Conservation (phyloP, 1,140 invertebrate species). For the Calosoma granatense region DNA sequence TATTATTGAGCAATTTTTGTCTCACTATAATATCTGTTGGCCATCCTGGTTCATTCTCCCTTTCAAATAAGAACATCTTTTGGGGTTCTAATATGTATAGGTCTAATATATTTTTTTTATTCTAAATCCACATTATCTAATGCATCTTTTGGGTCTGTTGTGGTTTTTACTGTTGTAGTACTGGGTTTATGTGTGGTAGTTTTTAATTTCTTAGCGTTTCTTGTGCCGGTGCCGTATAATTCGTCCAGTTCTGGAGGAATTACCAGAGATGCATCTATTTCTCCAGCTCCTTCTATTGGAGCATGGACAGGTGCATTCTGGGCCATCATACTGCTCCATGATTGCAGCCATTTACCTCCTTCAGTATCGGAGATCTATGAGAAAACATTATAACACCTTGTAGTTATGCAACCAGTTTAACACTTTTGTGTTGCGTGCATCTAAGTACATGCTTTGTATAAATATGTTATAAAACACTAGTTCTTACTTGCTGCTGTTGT, state of each 20-base stretch:
- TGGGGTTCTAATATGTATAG: no score
- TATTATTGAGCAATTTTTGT: not conserved
- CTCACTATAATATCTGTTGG: not conserved
- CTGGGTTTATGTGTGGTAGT: slow-evolving; percentile 1
- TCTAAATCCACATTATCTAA: slow-evolving; percentile 12
- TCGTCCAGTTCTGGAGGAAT: slow-evolving; percentile 17
- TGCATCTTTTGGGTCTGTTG: slow-evolving; percentile 9
- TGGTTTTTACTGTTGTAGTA: not conserved
- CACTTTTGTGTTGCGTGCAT: no score
- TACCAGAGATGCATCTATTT: slow-evolving; percentile 31
- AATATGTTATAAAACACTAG: not conserved
- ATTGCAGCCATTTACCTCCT: slow-evolving; percentile 23
- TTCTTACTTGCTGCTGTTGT: slow-evolving; percentile 11
- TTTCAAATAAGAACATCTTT: not conserved
- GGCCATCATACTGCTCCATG: slow-evolving; percentile 23
- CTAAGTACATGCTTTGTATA: not conserved
- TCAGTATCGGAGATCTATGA: slow-evolving; percentile 18
- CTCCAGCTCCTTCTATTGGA: slow-evolving; percentile 22
- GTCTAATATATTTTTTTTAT: no score
- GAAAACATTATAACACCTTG: no score
- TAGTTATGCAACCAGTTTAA: not conserved
- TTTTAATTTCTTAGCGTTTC: not conserved
- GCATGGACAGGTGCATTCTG: not conserved
- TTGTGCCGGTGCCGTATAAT: not conserved
- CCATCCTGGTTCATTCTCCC: no score